Percentiles rank a stretch among this genome's conserved stretches.
phyloP scores from a whole-genome alignment of 2,888 invertebrate genomes.

The Dioctria linearis region DNA sequence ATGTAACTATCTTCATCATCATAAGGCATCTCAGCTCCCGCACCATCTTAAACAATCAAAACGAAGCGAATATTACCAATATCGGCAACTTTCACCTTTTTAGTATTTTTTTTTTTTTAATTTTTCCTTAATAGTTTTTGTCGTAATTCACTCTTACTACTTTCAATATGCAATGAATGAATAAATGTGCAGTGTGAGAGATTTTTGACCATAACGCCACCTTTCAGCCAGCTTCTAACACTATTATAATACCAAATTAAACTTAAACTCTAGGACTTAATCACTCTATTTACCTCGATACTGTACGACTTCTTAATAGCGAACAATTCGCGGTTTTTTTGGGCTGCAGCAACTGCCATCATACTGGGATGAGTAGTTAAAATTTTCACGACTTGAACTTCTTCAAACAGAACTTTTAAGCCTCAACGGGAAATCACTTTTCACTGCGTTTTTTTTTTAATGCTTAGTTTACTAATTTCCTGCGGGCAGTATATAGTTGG shows the following conservation, averaged over 20 bases:
- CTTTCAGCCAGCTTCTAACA: neutral
- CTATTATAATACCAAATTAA: neutral
- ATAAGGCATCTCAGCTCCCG: neutral
- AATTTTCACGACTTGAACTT: constrained; percentile 43
- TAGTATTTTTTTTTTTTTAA: constrained; percentile 4
- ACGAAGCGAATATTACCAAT: constrained; percentile 23
- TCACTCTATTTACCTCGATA: constrained; percentile 86
- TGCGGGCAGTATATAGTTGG: constrained; percentile 35
- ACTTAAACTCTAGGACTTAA: constrained; percentile 3
- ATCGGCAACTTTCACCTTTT: constrained; percentile 49
- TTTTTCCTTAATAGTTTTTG: neutral
- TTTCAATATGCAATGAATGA: neutral
- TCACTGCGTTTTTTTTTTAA: constrained; percentile 17
- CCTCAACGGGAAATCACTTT: constrained; percentile 48
- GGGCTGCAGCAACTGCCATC: constrained; percentile 93
- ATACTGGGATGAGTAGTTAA: constrained; percentile 68
- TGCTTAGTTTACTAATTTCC: constrained; percentile 45
- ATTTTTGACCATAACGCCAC: neutral
- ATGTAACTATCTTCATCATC: neutral
- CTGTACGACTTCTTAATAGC: constrained; percentile 98
- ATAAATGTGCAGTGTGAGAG: neutral
- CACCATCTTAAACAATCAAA: neutral
- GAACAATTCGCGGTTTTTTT: constrained; percentile 96
- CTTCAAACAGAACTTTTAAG: constrained; percentile 43
- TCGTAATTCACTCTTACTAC: constrained; percentile 29